A percentile compares a stretch with the other conserved stretches of the same genome.
Evolutionary conservation across 2,797 vertebrate genomes (phyloP).

Genomic region (Lepus townsendii): DNA sequence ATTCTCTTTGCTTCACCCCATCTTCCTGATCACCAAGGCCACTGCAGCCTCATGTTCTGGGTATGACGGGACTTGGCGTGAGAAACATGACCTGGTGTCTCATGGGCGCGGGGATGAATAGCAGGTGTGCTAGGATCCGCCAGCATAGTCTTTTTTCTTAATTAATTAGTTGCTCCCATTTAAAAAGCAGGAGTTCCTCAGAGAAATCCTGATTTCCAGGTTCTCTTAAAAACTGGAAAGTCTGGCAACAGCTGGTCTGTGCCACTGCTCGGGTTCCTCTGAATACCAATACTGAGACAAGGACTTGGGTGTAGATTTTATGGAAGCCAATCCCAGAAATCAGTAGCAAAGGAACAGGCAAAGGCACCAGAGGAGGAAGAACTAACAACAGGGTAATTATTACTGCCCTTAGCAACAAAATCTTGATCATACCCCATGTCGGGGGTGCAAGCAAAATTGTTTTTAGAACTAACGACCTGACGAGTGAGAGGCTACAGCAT

Average conservation of each 20-base stretch:
- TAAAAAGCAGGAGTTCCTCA: neutral
- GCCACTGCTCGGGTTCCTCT: neutral
- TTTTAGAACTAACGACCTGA: neutral
- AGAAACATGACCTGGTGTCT: neutral
- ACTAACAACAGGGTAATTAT: neutral
- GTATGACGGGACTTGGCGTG: neutral
- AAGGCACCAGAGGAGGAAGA: neutral
- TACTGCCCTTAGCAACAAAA: neutral
- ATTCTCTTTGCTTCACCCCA: neutral
- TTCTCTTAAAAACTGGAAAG: neutral
- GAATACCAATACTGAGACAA: neutral
- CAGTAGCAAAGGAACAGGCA: neutral
- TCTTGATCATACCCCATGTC: neutral
- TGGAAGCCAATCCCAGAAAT: neutral
- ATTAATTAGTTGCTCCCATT: neutral
- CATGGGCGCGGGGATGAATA: neutral
- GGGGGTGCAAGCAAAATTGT: neutral
- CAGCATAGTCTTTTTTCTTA: neutral
- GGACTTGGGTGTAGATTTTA: neutral
- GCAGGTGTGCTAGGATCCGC: neutral
- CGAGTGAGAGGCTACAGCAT: neutral
- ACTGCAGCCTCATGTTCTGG: neutral
- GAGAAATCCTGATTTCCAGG: neutral
- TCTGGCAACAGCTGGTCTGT: neutral
- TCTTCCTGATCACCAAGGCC: neutral